Percentiles rank a stretch among this genome's conserved stretches.
Conservation (phyloP, 2,888 invertebrate genomes). For the Frankliniella intonsa region DNA sequence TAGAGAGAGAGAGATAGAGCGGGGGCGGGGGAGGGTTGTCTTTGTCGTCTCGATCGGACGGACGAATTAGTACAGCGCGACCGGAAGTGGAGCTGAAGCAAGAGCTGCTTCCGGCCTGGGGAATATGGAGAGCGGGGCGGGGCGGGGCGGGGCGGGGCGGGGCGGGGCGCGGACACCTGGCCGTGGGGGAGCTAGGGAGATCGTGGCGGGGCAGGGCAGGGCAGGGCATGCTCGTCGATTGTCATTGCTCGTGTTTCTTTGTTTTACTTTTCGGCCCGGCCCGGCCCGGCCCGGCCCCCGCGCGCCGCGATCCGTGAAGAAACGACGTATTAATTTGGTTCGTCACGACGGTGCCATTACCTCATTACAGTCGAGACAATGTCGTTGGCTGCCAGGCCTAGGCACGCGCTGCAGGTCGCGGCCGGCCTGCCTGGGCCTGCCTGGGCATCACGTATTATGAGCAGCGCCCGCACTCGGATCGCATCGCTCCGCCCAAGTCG, state of each 20-base stretch:
- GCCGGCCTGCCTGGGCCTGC: too few species aligned
- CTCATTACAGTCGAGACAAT: slow-evolving; percentile 4
- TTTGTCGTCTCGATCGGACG: not conserved
- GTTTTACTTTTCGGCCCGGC: not conserved
- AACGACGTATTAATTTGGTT: slow-evolving; percentile 15
- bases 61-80: not conserved
- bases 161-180: not conserved
- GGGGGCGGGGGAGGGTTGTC: not conserved
- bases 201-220: too few species aligned
- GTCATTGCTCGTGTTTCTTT: too few species aligned
- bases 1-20: too few species aligned
- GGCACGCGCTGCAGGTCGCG: not conserved
- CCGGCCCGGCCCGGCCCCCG: not conserved
- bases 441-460: too few species aligned
- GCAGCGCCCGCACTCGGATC: too few species aligned
- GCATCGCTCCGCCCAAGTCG: too few species aligned
- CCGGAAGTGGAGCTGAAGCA: slow-evolving; percentile 4
- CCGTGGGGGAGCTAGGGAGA: too few species aligned
- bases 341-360: slow-evolving; percentile 13
- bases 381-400: not conserved
- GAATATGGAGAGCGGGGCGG: not conserved
- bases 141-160: not conserved
- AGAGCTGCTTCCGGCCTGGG: slow-evolving; percentile 5
- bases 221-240: too few species aligned
- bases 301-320: slow-evolving; percentile 5